Evolutionary conservation across 1,140 invertebrate genomes (phyloP).

Genomic region (Trachelipus rathkii): DNA sequence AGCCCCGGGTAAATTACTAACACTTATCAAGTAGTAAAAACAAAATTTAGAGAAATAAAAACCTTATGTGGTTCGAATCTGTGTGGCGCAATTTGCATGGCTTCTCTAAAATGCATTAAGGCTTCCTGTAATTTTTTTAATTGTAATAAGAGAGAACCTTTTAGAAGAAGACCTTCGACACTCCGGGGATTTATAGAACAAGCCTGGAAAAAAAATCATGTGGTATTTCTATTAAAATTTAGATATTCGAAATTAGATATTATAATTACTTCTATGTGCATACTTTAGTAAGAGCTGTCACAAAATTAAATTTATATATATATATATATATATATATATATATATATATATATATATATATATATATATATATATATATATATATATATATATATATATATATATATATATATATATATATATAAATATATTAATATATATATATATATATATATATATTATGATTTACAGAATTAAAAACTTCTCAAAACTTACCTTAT

Average conservation of each 20-base stretch:
- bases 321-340: constrained; percentile 9
- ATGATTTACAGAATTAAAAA: too few relatives aligned
- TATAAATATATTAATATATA: background rate
- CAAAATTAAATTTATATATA: background rate
- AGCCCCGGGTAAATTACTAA: too few relatives aligned
- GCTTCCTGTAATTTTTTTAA: constrained; percentile 69
- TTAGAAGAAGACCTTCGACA: constrained; percentile 67
- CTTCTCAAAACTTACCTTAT: constrained; percentile 33
- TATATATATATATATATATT: too few relatives aligned
- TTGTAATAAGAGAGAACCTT: constrained; percentile 65
- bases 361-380: constrained; percentile 19
- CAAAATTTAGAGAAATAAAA: constrained; percentile 34
- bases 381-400: constrained; percentile 14
- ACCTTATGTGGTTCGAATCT: constrained; percentile 64
- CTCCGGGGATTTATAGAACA: constrained; percentile 52
- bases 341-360: constrained; percentile 19
- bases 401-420: background rate
- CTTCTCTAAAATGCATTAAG: constrained; percentile 66
- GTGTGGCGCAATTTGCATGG: constrained; percentile 59
- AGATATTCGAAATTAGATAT: background rate
- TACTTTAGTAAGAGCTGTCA: background rate
- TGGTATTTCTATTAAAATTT: background rate
- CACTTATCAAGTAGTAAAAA: too few relatives aligned
- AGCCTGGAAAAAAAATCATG: constrained; percentile 48
- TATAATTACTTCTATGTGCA: constrained; percentile 1